phyloP scores from a whole-genome alignment of 2,113 vertebrate species.

The Eira barbara region DNA sequence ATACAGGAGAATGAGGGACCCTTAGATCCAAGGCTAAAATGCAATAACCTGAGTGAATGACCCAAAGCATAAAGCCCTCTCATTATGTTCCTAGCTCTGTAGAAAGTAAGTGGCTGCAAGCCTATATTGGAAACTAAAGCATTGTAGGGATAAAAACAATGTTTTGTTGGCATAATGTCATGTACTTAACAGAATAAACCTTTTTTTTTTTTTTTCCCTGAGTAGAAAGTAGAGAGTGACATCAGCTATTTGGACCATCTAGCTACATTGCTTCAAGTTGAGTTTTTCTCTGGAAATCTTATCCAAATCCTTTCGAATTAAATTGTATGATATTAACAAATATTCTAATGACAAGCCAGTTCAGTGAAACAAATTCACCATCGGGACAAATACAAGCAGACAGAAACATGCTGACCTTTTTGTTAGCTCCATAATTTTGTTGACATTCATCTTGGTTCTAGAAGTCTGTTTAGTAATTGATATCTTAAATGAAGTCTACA shows the following conservation, averaged over 20 bases:
- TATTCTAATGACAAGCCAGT: not conserved
- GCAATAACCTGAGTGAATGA: not conserved
- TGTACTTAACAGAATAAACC: constrained; percentile 38
- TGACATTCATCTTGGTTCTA: constrained; percentile 29
- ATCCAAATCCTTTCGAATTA: constrained; percentile 41
- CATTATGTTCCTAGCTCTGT: not conserved
- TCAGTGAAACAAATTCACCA: constrained; percentile 14
- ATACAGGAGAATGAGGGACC: not conserved
- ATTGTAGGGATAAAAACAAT: not conserved
- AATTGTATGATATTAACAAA: constrained; percentile 59
- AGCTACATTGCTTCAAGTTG: constrained; percentile 17
- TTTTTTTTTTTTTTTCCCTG: not conserved
- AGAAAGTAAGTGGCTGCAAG: not conserved
- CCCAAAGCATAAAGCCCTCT: not conserved
- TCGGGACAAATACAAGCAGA: constrained; percentile 35
- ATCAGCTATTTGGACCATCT: constrained; percentile 55
- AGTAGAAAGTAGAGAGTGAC: constrained; percentile 50
- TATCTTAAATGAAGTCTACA: constrained; percentile 22
- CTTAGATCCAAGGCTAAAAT: not conserved
- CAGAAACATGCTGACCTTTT: constrained; percentile 26
- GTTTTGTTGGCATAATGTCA: not conserved
- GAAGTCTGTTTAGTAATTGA: constrained; percentile 17
- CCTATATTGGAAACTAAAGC: not conserved
- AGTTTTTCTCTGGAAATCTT: not conserved
- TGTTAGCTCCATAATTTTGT: constrained; percentile 48